These are phyloP conservation scores for Siderastrea radians DNA, from an alignment of 92 coral and sea anemone genomes.

Conservation along the genomic window DNA sequence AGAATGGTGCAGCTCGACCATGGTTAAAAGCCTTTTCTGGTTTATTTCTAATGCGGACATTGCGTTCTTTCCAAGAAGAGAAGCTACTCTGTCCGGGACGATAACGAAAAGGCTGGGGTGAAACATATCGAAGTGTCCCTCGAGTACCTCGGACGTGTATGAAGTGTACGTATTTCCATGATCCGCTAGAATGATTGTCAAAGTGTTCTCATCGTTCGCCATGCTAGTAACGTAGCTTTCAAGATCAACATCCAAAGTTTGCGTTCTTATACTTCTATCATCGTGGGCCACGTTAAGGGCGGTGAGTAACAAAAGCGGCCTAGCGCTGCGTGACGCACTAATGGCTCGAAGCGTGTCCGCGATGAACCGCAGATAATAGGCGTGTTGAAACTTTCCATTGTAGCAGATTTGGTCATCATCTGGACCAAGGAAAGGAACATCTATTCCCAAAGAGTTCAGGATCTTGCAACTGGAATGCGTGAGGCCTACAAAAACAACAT, in stretches of 20 bases:
- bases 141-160: conserved; percentile 70
- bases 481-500: conserved; percentile 58
- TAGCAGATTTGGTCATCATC: conserved; percentile 82
- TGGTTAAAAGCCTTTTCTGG: conserved; percentile 76
- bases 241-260: conserved; percentile 79
- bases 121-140: conserved; percentile 92
- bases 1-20: conserved; percentile 80
- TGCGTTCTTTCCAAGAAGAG: conserved; percentile 66
- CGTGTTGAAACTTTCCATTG: conserved; percentile 86
- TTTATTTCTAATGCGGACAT: conserved; percentile 70
- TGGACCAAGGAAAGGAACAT: conserved; percentile 72
- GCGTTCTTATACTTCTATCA: conserved; percentile 73
- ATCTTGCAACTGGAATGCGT: conserved; percentile 87
- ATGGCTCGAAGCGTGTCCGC: conserved; percentile 69
- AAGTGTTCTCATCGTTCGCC: conserved; percentile 68
- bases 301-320: conserved; percentile 81
- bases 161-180: conserved; percentile 92
- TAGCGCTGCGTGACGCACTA: conserved; percentile 34
- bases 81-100: conserved; percentile 80
- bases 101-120: conserved; percentile 82
- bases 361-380: conserved; percentile 67
- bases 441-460: conserved; percentile 27
- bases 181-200: conserved; percentile 87
- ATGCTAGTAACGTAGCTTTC: conserved; percentile 53
- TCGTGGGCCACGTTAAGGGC: conserved; percentile 87